Conservation (phyloP, 2,113 vertebrate genomes). For the Cebidichthys violaceus region DNA sequence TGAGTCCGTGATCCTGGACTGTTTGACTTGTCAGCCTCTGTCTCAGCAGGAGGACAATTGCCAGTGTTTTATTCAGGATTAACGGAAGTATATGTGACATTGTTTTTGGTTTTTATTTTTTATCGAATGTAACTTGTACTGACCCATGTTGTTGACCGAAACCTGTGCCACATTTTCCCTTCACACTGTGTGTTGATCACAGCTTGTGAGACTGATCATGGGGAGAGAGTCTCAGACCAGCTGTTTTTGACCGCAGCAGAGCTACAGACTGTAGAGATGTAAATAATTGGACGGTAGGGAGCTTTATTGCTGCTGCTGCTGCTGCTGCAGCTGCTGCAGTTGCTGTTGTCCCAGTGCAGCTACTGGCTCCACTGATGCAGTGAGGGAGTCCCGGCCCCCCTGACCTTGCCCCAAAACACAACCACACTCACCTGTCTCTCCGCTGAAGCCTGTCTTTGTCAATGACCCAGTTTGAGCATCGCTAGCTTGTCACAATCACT, state of each 20-base stretch:
- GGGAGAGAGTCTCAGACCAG: slow-evolving; percentile 7
- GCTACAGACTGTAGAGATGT: slow-evolving; percentile 25
- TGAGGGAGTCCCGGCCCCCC: slow-evolving; percentile 3
- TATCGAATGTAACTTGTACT: background rate
- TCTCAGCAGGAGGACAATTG: background rate
- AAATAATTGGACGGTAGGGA: slow-evolving; percentile 64
- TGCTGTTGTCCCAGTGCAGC: slow-evolving; percentile 18
- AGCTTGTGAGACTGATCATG: background rate
- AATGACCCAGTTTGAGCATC: slow-evolving; percentile 33
- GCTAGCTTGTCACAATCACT: slow-evolving; percentile 33
- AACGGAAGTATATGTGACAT: background rate
- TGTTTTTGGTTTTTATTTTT: background rate
- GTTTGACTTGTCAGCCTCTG: background rate
- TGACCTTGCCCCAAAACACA: slow-evolving; percentile 12
- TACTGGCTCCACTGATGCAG: slow-evolving; percentile 34
- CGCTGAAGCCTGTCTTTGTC: slow-evolving; percentile 21
- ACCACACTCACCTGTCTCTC: slow-evolving; percentile 31
- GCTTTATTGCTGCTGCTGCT: slow-evolving; percentile 34
- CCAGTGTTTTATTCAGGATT: background rate
- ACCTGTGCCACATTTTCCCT: background rate
- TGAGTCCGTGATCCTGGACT: background rate
- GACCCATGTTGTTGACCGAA: background rate
- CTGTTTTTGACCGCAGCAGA: slow-evolving; percentile 38
- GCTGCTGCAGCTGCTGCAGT: slow-evolving; percentile 12
- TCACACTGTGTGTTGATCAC: background rate